Evolutionary conservation across 2,113 vertebrate species (phyloP).

Genomic region (Pomatorhinus ruficollis): DNA sequence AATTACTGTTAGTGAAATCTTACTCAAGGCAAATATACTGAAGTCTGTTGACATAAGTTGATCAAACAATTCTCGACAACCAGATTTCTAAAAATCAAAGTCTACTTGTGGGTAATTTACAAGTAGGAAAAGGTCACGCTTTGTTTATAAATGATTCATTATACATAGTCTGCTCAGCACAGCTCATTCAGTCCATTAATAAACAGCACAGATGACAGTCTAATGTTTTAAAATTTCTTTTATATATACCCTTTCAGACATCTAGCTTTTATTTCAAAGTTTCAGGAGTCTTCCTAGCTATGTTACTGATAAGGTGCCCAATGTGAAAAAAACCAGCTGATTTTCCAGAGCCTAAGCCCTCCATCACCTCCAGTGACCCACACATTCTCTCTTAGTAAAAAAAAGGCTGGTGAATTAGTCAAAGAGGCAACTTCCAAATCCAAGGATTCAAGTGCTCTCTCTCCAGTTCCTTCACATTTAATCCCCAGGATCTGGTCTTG

Average conservation of each 20-base stretch:
- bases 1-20: not conserved
- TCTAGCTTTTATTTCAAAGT: not conserved
- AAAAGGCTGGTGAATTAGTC: not conserved
- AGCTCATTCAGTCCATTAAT: not conserved
- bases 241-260: not conserved
- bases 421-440: not conserved
- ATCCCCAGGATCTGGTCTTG: not conserved
- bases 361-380: not conserved
- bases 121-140: not conserved
- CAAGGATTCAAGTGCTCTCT: not conserved
- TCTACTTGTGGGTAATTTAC: constrained; percentile 24
- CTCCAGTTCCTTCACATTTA: not conserved
- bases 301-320: not conserved
- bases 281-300: not conserved
- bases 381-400: not conserved
- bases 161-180: not conserved
- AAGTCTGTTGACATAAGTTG: constrained; percentile 26
- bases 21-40: constrained; percentile 1
- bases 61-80: constrained; percentile 45
- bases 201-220: not conserved
- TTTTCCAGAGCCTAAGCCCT: not conserved
- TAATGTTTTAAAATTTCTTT: not conserved
- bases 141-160: constrained; percentile 56
- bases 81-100: constrained; percentile 42
- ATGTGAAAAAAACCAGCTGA: fast-evolving